Percentiles rank a stretch among this genome's conserved stretches.
Conservation (phyloP, 2,113 vertebrate species). For the Peromyscus polionotus region DNA sequence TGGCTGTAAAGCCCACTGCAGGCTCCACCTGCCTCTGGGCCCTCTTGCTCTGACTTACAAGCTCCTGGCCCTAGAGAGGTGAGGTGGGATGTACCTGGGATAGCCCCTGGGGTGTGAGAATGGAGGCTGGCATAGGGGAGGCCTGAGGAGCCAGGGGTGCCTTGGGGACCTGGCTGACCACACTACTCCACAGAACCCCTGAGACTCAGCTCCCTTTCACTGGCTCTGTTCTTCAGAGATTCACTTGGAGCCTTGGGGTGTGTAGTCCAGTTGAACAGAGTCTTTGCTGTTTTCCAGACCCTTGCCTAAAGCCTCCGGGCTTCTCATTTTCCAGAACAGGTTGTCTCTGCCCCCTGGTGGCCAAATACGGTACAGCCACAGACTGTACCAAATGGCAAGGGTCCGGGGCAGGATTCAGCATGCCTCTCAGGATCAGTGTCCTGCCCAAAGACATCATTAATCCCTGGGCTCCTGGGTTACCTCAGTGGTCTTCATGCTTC, state of each 20-base stretch:
- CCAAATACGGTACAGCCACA: not conserved
- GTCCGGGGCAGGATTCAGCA: not conserved
- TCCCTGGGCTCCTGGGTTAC: not conserved
- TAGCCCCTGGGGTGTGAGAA: not conserved
- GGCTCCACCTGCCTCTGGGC: slow-evolving; percentile 27
- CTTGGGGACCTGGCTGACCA: too few species aligned
- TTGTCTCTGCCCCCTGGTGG: slow-evolving; percentile 70
- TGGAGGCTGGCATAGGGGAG: not conserved
- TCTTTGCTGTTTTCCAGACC: not conserved
- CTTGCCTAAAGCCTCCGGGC: not conserved
- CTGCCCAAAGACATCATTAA: too few species aligned
- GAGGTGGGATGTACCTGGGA: not conserved
- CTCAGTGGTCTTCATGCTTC: not conserved
- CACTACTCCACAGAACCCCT: not conserved
- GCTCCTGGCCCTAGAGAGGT: slow-evolving; percentile 73
- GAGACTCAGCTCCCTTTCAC: not conserved
- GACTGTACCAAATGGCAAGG: too few species aligned
- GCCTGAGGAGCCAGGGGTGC: not conserved
- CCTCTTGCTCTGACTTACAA: slow-evolving; percentile 75
- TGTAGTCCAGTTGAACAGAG: slow-evolving; percentile 69
- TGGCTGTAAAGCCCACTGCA: slow-evolving; percentile 77
- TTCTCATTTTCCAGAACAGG: not conserved
- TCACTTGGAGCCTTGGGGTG: slow-evolving; percentile 70
- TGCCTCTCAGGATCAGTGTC: not conserved
- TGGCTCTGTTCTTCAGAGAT: slow-evolving; percentile 73